phyloP scores from a whole-genome alignment of 1,140 invertebrate species.

The Nephila pilipes region DNA sequence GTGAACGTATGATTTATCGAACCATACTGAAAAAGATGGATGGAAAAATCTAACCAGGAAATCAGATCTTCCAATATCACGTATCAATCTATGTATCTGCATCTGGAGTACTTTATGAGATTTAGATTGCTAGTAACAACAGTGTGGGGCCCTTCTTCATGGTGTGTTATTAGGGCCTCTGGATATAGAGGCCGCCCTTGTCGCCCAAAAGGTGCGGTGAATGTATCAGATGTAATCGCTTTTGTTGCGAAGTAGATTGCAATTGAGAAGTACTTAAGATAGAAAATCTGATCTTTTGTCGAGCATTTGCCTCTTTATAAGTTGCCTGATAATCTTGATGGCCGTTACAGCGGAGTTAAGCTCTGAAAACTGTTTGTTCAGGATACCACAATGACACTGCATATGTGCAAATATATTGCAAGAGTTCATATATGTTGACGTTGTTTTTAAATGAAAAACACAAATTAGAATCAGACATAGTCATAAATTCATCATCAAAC shows the following conservation, averaged over 20 bases:
- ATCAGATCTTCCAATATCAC: constrained; percentile 58
- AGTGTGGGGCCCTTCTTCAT: neutral
- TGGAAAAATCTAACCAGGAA: constrained; percentile 35
- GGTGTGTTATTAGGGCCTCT: neutral
- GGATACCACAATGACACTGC: no score
- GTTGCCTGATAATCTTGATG: no score
- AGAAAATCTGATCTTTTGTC: neutral
- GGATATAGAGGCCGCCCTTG: neutral
- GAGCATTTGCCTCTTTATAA: no score
- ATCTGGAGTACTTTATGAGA: constrained; percentile 45
- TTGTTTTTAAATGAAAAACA: no score
- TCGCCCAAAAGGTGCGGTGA: neutral
- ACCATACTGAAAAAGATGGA: constrained; percentile 14
- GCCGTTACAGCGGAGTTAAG: no score
- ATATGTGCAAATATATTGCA: no score
- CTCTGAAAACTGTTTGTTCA: no score
- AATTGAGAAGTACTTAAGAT: constrained; percentile 2
- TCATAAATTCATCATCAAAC: no score
- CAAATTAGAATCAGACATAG: no score
- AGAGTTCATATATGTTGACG: no score
- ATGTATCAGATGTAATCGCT: neutral
- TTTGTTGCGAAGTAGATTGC: neutral
- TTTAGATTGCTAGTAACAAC: constrained; percentile 10
- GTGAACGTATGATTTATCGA: constrained; percentile 58
- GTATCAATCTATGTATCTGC: constrained; percentile 49